These are phyloP conservation scores for Lasioglossum zephyrum DNA, from an alignment of 2,888 invertebrate genomes.

Conservation along the genomic window DNA sequence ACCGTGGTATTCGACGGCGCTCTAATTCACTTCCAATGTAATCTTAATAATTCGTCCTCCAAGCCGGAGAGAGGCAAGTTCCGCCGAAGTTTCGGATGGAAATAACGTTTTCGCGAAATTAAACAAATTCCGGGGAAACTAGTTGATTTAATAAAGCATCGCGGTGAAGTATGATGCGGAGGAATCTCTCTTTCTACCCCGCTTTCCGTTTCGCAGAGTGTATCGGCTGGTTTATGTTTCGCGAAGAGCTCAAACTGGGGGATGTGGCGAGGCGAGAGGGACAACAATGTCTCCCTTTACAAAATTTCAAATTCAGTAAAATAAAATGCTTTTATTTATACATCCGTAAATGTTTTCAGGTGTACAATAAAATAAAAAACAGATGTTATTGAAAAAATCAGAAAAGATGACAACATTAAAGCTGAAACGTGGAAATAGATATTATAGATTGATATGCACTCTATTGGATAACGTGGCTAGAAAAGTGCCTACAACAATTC, in stretches of 20 bases:
- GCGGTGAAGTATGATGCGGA: conserved; percentile 12
- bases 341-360: background rate
- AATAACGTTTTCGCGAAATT: conserved; percentile 37
- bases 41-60: conserved; percentile 31
- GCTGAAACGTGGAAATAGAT: background rate
- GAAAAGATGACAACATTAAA: background rate
- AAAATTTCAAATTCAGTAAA: too few species aligned
- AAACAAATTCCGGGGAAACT: conserved; percentile 44
- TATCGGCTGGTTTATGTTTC: conserved; percentile 44
- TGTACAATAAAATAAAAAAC: background rate
- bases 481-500: background rate
- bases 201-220: conserved; percentile 22
- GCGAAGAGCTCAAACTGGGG: conserved; percentile 28
- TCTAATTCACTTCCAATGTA: background rate
- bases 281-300: conserved; percentile 40
- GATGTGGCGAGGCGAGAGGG: background rate
- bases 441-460: background rate
- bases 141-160: conserved; percentile 49
- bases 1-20: conserved; percentile 6
- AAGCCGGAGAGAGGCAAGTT: background rate
- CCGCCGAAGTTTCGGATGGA: background rate
- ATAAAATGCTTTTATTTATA: too few species aligned
- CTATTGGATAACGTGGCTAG: background rate
- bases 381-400: background rate
- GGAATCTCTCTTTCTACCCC: conserved; percentile 17